These are phyloP conservation scores for Drosophila funebris DNA, from an alignment of 1,140 invertebrate genomes.

Conservation along the genomic window DNA sequence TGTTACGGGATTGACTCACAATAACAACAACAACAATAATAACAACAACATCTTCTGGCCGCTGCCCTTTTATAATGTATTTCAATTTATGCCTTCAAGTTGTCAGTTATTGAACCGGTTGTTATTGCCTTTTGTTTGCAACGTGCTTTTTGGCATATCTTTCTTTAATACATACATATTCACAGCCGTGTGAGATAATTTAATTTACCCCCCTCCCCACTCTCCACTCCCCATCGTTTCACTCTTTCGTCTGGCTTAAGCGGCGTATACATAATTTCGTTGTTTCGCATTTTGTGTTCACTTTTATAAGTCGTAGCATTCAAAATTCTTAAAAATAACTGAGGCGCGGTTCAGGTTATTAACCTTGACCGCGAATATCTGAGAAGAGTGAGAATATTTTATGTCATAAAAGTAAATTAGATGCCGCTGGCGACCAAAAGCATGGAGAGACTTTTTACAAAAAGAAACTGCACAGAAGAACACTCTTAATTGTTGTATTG, in stretches of 20 bases:
- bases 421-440: conserved; percentile 1
- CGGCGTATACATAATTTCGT: conserved; percentile 67
- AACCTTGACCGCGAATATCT: conserved; percentile 77
- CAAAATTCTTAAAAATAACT: conserved; percentile 50
- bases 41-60: conserved; percentile 47
- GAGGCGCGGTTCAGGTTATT: conserved; percentile 61
- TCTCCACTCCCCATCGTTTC: conserved; percentile 3
- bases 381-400: conserved; percentile 15
- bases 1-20: conserved; percentile 17
- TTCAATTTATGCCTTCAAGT: conserved; percentile 63
- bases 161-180: not conserved
- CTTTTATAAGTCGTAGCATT: conserved; percentile 29
- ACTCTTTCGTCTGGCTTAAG: conserved; percentile 7
- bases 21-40: conserved; percentile 4
- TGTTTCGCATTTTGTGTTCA: conserved; percentile 5
- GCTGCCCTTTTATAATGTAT: conserved; percentile 73
- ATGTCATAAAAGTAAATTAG: conserved; percentile 29
- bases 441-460: not conserved
- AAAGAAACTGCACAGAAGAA: too few relatives aligned
- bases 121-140: conserved; percentile 42
- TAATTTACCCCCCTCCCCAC: conserved; percentile 31
- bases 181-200: conserved; percentile 15
- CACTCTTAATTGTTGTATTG: too few relatives aligned
- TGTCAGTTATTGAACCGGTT: conserved; percentile 73
- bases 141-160: conserved; percentile 28